A percentile compares a stretch with the other conserved stretches of the same genome.
phyloP scores from a whole-genome alignment of 2,113 vertebrate genomes.

The Abramis brama region DNA sequence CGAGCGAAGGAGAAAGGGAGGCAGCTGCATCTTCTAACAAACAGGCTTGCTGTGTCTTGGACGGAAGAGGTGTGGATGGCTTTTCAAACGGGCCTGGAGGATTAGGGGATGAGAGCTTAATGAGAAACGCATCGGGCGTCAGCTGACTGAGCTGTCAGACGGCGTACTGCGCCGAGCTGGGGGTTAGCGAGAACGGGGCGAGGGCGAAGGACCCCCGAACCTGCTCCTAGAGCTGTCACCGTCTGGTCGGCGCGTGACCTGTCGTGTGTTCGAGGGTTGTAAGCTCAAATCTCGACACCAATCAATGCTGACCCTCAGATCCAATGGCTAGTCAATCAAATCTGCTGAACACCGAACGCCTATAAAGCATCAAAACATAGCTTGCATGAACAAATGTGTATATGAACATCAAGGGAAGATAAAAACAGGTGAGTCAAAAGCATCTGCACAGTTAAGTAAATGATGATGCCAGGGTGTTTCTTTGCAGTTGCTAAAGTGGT shows the following conservation, averaged over 20 bases:
- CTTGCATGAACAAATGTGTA: neutral
- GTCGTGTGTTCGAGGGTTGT: constrained; percentile 32
- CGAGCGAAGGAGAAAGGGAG: constrained; percentile 51
- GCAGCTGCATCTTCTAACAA: constrained; percentile 69
- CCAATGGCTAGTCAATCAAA: constrained; percentile 37
- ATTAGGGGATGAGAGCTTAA: constrained; percentile 72
- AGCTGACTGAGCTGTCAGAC: constrained; percentile 66
- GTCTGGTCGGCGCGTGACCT: constrained; percentile 6
- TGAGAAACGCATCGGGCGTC: constrained; percentile 69
- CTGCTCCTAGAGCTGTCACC: neutral
- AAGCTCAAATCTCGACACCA: constrained; percentile 44
- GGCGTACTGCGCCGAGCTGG: constrained; percentile 29
- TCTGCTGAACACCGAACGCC: neutral
- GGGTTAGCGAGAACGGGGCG: constrained; percentile 6
- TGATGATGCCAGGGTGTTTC: neutral
- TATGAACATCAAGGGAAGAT: neutral
- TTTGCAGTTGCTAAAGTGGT: neutral
- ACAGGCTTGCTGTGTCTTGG: constrained; percentile 60
- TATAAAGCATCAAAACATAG: neutral
- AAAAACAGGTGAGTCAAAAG: neutral
- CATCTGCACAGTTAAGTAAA: neutral
- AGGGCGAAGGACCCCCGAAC: constrained; percentile 1
- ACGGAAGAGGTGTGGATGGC: constrained; percentile 70
- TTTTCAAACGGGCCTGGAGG: constrained; percentile 71
- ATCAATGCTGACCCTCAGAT: constrained; percentile 37